Percentiles rank a stretch among this genome's conserved stretches.
These are phyloP conservation scores for Thamnaconus septentrionalis DNA, from an alignment of 2,113 vertebrate species.

Conservation along the genomic window DNA sequence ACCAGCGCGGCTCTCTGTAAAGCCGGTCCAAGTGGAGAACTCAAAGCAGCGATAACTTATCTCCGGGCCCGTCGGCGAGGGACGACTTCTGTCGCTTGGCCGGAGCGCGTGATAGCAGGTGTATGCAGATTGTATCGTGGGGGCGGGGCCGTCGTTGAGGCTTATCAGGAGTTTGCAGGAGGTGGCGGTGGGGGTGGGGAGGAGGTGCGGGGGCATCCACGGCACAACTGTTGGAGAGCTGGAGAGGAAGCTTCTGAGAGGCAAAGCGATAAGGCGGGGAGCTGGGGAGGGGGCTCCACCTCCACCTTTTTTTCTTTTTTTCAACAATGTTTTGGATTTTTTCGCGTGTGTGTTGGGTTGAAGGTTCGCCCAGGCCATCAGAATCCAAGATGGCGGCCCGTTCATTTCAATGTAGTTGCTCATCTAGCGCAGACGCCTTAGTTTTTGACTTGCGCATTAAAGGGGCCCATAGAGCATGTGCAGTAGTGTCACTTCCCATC, in stretches of 20 bases:
- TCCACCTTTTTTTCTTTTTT: too few species aligned
- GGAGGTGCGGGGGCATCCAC: constrained; percentile 21
- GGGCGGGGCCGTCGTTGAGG: neutral
- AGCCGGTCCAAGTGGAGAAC: constrained; percentile 48
- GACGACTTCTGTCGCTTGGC: constrained; percentile 64
- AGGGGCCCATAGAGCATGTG: too few species aligned
- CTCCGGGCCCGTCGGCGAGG: constrained; percentile 21
- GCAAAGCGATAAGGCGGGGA: constrained; percentile 46
- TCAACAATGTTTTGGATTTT: too few species aligned
- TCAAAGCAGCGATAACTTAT: constrained; percentile 60
- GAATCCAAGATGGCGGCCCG: too few species aligned
- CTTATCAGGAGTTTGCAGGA: constrained; percentile 69
- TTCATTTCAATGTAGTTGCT: too few species aligned
- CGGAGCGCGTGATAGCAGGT: constrained; percentile 45
- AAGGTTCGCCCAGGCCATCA: too few species aligned
- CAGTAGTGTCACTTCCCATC: too few species aligned
- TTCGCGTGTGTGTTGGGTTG: too few species aligned
- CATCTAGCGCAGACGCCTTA: too few species aligned
- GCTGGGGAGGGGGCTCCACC: neutral
- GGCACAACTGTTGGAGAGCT: constrained; percentile 63
- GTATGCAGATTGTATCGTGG: constrained; percentile 63
- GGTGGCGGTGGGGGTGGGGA: constrained; percentile 4
- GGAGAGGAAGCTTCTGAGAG: constrained; percentile 25
- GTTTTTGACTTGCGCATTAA: too few species aligned
- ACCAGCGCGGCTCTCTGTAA: constrained; percentile 28